Evolutionary conservation across 1,140 invertebrate species (phyloP).

Genomic region (Cherax quadricarinatus): DNA sequence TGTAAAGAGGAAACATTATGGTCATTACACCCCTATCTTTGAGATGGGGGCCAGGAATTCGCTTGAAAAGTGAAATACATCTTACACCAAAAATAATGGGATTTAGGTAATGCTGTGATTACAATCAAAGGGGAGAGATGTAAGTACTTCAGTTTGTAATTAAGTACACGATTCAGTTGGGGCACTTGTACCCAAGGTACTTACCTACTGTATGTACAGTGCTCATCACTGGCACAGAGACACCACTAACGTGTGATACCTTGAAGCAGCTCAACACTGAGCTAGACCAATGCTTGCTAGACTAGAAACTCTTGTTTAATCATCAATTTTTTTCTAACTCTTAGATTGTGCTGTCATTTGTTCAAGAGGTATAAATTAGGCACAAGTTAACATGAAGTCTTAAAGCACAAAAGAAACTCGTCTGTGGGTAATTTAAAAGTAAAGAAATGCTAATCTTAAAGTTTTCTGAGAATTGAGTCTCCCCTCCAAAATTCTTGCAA

Average conservation of each 20-base stretch:
- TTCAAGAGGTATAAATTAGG: not conserved
- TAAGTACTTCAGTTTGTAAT: not conserved
- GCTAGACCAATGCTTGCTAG: not conserved
- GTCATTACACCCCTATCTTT: not conserved
- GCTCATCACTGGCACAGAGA: slow-evolving; percentile 1
- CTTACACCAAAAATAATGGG: not conserved
- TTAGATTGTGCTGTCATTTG: not conserved
- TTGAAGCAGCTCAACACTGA: not conserved
- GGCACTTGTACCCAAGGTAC: not conserved
- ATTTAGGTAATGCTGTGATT: not conserved
- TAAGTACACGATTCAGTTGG: not conserved
- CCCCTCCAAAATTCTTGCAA: too few relatives aligned
- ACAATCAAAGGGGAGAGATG: not conserved
- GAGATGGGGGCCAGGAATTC: slow-evolving; percentile 4
- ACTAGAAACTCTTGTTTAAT: not conserved
- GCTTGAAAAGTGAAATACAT: not conserved
- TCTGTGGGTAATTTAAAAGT: too few relatives aligned
- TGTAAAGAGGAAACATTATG: too few relatives aligned
- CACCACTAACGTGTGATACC: not conserved
- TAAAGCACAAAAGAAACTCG: not conserved
- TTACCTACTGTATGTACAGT: not conserved
- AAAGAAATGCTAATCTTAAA: too few relatives aligned
- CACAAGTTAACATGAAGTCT: not conserved
- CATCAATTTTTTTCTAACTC: not conserved
- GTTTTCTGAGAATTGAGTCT: too few relatives aligned